Evolutionary conservation across 2,797 vertebrate genomes (phyloP).

Genomic region (Etheostoma perlongum): DNA sequence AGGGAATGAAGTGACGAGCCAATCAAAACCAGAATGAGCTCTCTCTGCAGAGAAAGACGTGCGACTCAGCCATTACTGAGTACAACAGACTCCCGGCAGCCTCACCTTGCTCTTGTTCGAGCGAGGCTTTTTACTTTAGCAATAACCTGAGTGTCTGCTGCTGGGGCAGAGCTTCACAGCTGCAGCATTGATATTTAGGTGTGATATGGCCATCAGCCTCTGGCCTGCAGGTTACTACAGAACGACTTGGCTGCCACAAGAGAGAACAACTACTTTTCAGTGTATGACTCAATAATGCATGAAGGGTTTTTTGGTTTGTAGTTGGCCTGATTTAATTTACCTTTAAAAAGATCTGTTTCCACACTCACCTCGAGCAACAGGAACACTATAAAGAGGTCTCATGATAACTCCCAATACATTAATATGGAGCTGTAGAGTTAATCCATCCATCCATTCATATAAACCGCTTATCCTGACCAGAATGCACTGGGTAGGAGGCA

Average conservation of each 20-base stretch:
- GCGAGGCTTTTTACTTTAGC: conserved; percentile 20
- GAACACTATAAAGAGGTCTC: neutral
- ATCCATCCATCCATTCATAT: neutral
- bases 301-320: neutral
- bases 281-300: conserved; percentile 8
- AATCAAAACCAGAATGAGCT: conserved; percentile 37
- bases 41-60: neutral
- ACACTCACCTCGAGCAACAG: neutral
- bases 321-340: conserved; percentile 3
- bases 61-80: neutral
- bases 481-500: neutral
- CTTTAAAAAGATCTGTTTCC: conserved; percentile 7
- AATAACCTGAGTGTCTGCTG: conserved; percentile 12
- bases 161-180: conserved; percentile 11
- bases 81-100: conserved; percentile 6
- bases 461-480: conserved; percentile 20
- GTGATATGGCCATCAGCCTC: conserved; percentile 20
- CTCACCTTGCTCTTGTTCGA: conserved; percentile 29
- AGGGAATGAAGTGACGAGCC: neutral
- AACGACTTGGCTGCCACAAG: neutral
- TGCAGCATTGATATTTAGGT: conserved; percentile 15
- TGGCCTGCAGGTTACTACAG: conserved; percentile 7
- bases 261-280: conserved; percentile 7
- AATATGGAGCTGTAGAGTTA: neutral
- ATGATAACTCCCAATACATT: no score